These are phyloP conservation scores for Tyrannus savana DNA, from an alignment of 2,113 vertebrate species.

Conservation along the genomic window DNA sequence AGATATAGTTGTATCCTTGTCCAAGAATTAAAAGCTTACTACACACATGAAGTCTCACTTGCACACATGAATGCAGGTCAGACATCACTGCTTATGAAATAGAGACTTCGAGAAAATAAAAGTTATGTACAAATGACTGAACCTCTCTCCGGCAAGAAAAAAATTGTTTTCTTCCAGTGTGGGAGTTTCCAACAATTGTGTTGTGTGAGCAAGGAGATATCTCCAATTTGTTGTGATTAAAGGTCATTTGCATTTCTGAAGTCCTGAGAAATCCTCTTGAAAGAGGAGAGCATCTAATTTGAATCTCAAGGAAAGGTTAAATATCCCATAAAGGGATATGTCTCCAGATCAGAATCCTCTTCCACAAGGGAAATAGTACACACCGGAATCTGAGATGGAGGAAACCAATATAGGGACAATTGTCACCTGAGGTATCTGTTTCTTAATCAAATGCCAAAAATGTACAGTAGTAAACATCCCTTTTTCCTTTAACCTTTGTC, in stretches of 20 bases:
- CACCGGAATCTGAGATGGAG: background rate
- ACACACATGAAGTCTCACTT: background rate
- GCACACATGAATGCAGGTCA: background rate
- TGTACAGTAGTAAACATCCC: background rate
- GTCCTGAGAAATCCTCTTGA: background rate
- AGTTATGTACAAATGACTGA: rapidly evolving
- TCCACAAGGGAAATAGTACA: background rate
- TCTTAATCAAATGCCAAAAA: background rate
- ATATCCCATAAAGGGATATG: rapidly evolving
- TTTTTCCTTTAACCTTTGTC: background rate
- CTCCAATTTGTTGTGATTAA: background rate
- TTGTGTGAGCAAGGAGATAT: background rate
- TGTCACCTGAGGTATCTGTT: background rate
- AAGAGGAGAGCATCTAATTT: background rate
- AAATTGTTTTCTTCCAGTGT: background rate
- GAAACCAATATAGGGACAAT: background rate
- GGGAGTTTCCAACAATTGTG: background rate
- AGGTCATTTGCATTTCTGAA: background rate
- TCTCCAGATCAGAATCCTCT: background rate
- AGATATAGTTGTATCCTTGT: background rate
- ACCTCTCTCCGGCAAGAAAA: background rate
- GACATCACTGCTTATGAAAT: background rate
- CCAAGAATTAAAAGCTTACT: background rate
- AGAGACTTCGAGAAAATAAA: background rate
- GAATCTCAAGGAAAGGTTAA: background rate